These are phyloP conservation scores for Popillia japonica DNA, from an alignment of 1,140 invertebrate species.

Conservation along the genomic window DNA sequence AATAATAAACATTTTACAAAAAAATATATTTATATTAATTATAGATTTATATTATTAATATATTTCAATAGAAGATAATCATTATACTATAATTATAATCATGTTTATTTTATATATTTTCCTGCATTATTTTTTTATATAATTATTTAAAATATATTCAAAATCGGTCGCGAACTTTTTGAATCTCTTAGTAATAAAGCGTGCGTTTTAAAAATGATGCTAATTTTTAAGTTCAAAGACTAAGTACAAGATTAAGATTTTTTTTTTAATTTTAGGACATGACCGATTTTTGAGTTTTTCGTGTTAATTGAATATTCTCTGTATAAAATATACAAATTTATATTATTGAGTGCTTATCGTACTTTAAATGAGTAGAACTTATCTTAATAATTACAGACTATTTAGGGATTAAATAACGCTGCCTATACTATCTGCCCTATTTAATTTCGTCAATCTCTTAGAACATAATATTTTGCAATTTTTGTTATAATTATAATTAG, in stretches of 20 bases:
- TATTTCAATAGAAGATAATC: slow-evolving; percentile 38
- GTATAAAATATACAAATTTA: slow-evolving; percentile 23
- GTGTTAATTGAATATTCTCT: slow-evolving; percentile 10
- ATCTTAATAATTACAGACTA: slow-evolving; percentile 16
- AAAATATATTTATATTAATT: slow-evolving; percentile 44
- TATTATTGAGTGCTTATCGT: not conserved
- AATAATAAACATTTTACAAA: slow-evolving; percentile 13
- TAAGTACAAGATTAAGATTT: slow-evolving; percentile 23
- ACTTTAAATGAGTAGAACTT: not conserved
- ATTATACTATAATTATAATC: slow-evolving; percentile 28
- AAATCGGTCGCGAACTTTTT: slow-evolving; percentile 13
- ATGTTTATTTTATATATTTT: slow-evolving; percentile 32
- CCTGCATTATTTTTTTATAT: not conserved
- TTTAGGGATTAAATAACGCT: no score
- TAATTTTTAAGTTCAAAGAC: slow-evolving; percentile 10
- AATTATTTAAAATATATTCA: not conserved
- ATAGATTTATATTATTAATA: slow-evolving; percentile 43
- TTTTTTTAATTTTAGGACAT: not conserved
- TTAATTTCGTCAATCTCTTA: no score
- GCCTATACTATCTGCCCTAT: no score
- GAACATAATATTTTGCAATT: no score
- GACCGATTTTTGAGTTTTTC: not conserved
- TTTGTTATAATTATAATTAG: no score
- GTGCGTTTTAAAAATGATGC: not conserved
- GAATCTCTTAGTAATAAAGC: not conserved